Evolutionary conservation across 2,797 vertebrate genomes (phyloP).

Genomic region (Peromyscus nudipes): DNA sequence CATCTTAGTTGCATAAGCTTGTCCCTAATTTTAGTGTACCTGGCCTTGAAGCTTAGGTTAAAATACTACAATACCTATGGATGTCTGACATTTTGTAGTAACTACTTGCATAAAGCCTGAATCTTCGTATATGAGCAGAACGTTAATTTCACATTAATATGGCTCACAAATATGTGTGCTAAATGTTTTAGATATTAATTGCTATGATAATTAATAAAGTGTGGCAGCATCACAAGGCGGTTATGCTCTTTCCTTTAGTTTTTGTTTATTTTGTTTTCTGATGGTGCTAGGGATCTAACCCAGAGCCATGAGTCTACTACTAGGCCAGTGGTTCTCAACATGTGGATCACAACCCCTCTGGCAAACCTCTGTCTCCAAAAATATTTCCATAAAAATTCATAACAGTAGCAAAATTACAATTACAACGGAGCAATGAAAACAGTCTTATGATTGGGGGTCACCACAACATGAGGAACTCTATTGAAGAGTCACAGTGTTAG

Average conservation of each 20-base stretch:
- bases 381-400: neutral
- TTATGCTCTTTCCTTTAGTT: neutral
- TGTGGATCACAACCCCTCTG: too few relatives aligned
- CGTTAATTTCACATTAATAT: conserved; percentile 53
- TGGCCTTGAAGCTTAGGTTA: conserved; percentile 56
- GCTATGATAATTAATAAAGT: conserved; percentile 20
- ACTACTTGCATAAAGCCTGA: conserved; percentile 41
- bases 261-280: neutral
- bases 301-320: neutral
- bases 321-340: neutral
- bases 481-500: neutral
- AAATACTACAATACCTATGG: conserved; percentile 14
- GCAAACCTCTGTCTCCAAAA: neutral
- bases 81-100: conserved; percentile 36
- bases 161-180: conserved; percentile 40
- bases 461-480: neutral
- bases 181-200: conserved; percentile 61
- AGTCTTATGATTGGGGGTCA: neutral
- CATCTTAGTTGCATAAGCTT: conserved; percentile 55
- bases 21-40: conserved; percentile 29
- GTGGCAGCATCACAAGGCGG: conserved; percentile 7
- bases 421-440: neutral
- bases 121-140: neutral
- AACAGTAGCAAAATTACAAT: neutral
- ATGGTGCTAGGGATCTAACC: neutral